phyloP scores from a whole-genome alignment of 2,888 invertebrate genomes.

The Eutolmus rufibarbis region DNA sequence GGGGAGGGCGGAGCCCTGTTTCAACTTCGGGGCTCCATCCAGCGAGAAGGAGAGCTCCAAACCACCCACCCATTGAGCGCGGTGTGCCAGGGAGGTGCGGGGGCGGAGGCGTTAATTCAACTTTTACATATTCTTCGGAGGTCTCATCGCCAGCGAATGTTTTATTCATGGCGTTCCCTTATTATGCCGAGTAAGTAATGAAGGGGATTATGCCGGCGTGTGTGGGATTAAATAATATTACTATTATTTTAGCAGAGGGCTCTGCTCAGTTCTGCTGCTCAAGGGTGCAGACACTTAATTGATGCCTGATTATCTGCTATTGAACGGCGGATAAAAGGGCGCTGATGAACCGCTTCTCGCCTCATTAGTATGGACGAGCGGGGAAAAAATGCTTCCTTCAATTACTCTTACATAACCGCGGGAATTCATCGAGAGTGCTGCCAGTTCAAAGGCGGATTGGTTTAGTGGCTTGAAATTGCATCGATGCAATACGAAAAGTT shows the following conservation, averaged over 20 bases:
- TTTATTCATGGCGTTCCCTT: conserved; percentile 45
- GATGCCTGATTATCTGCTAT: conserved; percentile 8
- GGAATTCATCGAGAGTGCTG: not conserved
- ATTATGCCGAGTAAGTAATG: conserved; percentile 47
- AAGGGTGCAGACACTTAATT: conserved; percentile 22
- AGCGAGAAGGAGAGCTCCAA: not conserved
- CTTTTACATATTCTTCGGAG: conserved; percentile 43
- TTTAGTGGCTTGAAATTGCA: not conserved
- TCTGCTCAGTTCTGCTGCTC: not conserved
- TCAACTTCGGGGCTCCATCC: not conserved
- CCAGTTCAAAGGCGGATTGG: not conserved
- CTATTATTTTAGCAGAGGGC: conserved; percentile 43
- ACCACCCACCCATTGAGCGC: not conserved
- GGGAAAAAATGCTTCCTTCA: not conserved
- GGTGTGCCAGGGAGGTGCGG: not conserved
- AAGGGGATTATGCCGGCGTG: conserved; percentile 41
- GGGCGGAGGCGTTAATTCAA: conserved; percentile 34
- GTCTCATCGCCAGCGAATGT: conserved; percentile 43
- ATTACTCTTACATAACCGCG: not conserved
- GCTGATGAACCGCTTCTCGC: not conserved
- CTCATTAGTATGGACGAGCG: not conserved
- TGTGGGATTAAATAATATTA: conserved; percentile 42
- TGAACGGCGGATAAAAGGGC: not conserved
- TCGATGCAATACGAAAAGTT: not conserved
- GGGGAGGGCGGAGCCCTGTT: not conserved